Conservation (phyloP, 2,888 invertebrate genomes). For the Chrysodeixis includens region DNA sequence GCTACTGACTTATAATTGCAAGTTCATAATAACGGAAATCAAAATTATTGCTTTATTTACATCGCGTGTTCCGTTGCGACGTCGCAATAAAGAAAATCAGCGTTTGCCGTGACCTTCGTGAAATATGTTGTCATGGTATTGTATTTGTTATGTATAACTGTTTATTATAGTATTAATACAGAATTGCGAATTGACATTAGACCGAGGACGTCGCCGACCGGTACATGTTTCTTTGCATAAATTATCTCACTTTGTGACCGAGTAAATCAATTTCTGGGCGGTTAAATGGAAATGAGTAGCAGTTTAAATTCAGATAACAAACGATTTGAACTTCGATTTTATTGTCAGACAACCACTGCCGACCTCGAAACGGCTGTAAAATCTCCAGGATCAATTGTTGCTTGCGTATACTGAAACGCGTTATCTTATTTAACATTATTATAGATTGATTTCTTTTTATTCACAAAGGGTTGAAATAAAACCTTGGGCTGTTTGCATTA, state of each 20-base stretch:
- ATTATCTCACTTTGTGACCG: conserved; percentile 72
- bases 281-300: conserved; percentile 58
- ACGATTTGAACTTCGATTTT: conserved; percentile 50
- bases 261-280: conserved; percentile 69
- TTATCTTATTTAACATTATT: too few species aligned
- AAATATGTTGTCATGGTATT: conserved; percentile 64
- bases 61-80: conserved; percentile 75
- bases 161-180: conserved; percentile 71
- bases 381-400: conserved; percentile 9
- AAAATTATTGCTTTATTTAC: conserved; percentile 67
- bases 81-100: conserved; percentile 81
- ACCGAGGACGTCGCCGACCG: conserved; percentile 78
- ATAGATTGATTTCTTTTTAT: too few species aligned
- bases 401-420: background rate
- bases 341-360: conserved; percentile 27
- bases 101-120: conserved; percentile 80
- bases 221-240: conserved; percentile 86
- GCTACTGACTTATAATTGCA: conserved; percentile 37
- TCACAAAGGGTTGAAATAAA: too few species aligned
- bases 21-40: conserved; percentile 52
- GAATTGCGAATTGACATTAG: conserved; percentile 74
- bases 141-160: conserved; percentile 68
- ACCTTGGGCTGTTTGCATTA: too few species aligned
- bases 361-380: conserved; percentile 32
- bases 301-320: conserved; percentile 60